These are phyloP conservation scores for Lagria hirta DNA, from an alignment of 2,888 invertebrate species.

Conservation along the genomic window DNA sequence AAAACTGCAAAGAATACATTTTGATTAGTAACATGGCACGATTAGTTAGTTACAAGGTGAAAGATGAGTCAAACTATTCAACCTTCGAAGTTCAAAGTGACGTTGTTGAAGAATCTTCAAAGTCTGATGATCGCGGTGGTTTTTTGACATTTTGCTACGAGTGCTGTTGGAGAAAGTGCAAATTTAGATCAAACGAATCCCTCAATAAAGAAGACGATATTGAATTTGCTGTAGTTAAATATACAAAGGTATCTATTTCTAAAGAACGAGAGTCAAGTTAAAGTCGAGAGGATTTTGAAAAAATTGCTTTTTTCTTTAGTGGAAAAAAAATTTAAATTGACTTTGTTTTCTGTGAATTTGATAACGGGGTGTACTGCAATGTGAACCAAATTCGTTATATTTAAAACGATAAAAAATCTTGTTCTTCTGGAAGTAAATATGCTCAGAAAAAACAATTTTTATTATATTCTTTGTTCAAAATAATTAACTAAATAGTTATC, in stretches of 20 bases:
- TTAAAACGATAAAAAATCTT: no score
- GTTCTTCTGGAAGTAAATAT: no score
- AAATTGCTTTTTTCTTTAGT: no score
- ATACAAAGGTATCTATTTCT: constrained; percentile 35
- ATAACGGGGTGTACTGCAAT: no score
- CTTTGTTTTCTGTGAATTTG: no score
- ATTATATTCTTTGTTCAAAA: no score
- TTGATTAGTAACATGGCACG: constrained; percentile 30
- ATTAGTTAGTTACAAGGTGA: constrained; percentile 36
- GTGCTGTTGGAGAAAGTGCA: constrained; percentile 24
- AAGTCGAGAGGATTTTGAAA: no score
- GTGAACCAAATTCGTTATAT: no score
- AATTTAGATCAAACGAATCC: constrained; percentile 30
- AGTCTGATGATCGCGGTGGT: constrained; percentile 3
- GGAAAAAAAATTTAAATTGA: no score
- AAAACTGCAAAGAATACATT: constrained; percentile 16
- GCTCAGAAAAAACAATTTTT: no score
- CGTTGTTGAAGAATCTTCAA: constrained; percentile 24
- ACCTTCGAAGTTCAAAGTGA: constrained; percentile 29
- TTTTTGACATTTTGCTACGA: constrained; percentile 26
- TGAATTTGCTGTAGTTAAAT: constrained; percentile 36
- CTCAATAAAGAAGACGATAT: constrained; percentile 42
- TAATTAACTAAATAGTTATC: no score
- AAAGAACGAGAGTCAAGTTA: constrained; percentile 5
- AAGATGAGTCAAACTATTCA: constrained; percentile 35